These are phyloP conservation scores for Lamprotornis superbus DNA, from an alignment of 2,113 vertebrate genomes.

Conservation along the genomic window DNA sequence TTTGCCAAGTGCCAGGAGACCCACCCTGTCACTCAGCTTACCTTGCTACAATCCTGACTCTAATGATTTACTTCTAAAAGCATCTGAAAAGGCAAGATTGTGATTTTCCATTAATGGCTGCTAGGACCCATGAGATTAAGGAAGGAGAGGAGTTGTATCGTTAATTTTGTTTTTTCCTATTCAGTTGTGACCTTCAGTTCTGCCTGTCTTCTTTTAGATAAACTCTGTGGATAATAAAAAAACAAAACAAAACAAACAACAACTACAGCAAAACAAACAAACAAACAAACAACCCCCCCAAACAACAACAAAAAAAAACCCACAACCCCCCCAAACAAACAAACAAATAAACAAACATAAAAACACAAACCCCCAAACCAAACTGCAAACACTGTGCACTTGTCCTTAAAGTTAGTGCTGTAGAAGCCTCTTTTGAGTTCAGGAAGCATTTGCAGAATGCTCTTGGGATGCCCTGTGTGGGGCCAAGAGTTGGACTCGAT, in stretches of 20 bases:
- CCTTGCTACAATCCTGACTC: background rate
- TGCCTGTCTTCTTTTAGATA: background rate
- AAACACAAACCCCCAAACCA: background rate
- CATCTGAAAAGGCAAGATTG: background rate
- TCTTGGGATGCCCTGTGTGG: too few species aligned
- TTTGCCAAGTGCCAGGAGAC: background rate
- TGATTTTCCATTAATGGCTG: background rate
- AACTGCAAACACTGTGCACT: background rate
- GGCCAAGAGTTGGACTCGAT: background rate
- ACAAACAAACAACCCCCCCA: too few species aligned
- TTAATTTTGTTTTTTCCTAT: background rate
- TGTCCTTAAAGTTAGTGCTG: background rate
- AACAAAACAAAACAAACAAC: background rate
- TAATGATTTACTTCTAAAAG: background rate
- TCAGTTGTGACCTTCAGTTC: background rate
- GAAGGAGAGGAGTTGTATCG: background rate
- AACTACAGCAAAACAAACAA: background rate
- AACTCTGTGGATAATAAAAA: background rate
- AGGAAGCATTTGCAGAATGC: background rate
- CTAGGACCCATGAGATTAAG: background rate
- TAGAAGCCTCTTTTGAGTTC: background rate
- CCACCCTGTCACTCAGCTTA: background rate
- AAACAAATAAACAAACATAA: too few species aligned
- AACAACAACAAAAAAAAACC: too few species aligned
- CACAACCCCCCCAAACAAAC: background rate